Percentiles rank a stretch among this genome's conserved stretches.
Conservation (phyloP, 2,888 invertebrate species). For the Caenorhabditis sp. region DNA sequence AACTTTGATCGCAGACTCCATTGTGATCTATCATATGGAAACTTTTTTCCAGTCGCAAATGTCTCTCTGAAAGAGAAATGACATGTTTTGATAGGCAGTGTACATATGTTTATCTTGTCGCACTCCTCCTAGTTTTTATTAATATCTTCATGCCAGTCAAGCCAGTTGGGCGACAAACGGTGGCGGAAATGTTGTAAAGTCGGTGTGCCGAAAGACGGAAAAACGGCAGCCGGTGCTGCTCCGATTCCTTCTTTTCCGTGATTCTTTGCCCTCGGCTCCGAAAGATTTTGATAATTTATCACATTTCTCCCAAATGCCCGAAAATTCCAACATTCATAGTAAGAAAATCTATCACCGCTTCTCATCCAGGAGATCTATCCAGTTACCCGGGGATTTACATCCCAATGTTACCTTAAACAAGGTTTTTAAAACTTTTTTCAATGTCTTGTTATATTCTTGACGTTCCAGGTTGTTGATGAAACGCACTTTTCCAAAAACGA, state of each 20-base stretch:
- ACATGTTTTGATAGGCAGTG: slow-evolving; percentile 31
- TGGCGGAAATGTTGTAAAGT: slow-evolving; percentile 57
- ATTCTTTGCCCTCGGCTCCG: slow-evolving; percentile 33
- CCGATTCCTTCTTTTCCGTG: slow-evolving; percentile 14
- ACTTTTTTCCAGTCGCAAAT: neutral
- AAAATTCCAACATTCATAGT: slow-evolving; percentile 64
- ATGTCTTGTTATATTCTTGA: neutral
- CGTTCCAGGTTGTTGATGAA: slow-evolving; percentile 76
- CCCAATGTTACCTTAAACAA: slow-evolving; percentile 53
- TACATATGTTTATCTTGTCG: slow-evolving; percentile 32
- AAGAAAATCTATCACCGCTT: slow-evolving; percentile 65
- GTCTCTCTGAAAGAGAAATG: neutral
- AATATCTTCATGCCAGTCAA: slow-evolving; percentile 59
- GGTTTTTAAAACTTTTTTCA: slow-evolving; percentile 16
- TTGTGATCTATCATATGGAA: slow-evolving; percentile 1
- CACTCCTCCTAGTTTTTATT: slow-evolving; percentile 39
- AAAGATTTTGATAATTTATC: neutral
- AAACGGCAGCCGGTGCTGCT: slow-evolving; percentile 9
- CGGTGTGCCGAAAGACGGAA: slow-evolving; percentile 29
- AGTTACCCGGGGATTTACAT: slow-evolving; percentile 24
- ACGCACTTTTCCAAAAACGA: slow-evolving; percentile 80
- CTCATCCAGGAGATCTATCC: slow-evolving; percentile 42
- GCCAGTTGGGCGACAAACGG: slow-evolving; percentile 10
- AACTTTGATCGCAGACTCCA: neutral
- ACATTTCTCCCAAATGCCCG: slow-evolving; percentile 32